These are phyloP conservation scores for Oreortyx pictus DNA, from an alignment of 2,797 vertebrate genomes.

Conservation along the genomic window DNA sequence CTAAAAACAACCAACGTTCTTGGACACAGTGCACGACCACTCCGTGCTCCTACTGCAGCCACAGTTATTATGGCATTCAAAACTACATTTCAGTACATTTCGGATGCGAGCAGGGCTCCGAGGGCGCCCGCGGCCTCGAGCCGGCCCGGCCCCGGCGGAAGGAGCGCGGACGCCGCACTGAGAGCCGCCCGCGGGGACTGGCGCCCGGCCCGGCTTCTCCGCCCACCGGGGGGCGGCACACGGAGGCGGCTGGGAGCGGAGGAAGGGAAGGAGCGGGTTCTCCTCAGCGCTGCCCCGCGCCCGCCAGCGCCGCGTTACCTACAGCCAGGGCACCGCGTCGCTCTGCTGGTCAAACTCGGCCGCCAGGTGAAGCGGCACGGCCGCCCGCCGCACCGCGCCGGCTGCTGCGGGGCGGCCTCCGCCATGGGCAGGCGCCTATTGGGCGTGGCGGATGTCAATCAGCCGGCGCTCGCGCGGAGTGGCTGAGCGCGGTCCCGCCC, in stretches of 20 bases:
- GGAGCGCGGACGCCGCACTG: background rate
- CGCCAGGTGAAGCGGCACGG: conserved; percentile 68
- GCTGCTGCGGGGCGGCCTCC: background rate
- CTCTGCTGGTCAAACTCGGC: conserved; percentile 60
- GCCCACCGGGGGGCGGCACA: background rate
- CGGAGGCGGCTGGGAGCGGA: too few relatives aligned
- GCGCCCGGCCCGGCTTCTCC: background rate
- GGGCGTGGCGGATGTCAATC: background rate
- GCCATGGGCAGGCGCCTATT: background rate
- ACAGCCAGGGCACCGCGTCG: conserved; percentile 75
- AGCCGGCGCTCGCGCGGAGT: background rate
- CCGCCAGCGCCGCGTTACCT: conserved; percentile 11
- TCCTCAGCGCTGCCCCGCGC: background rate
- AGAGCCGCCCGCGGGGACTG: too few relatives aligned
- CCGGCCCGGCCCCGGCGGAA: background rate
- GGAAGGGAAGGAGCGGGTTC: background rate
- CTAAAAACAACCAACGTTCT: background rate
- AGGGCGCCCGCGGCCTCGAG: background rate
- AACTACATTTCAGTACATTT: background rate
- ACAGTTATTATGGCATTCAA: background rate
- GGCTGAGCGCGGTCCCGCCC: background rate
- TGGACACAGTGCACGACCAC: fast-evolving
- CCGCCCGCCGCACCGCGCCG: fast-evolving
- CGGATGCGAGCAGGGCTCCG: background rate
- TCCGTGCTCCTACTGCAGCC: background rate